These are phyloP conservation scores for Zaprionus davidi DNA, from an alignment of 1,140 invertebrate genomes.

Conservation along the genomic window DNA sequence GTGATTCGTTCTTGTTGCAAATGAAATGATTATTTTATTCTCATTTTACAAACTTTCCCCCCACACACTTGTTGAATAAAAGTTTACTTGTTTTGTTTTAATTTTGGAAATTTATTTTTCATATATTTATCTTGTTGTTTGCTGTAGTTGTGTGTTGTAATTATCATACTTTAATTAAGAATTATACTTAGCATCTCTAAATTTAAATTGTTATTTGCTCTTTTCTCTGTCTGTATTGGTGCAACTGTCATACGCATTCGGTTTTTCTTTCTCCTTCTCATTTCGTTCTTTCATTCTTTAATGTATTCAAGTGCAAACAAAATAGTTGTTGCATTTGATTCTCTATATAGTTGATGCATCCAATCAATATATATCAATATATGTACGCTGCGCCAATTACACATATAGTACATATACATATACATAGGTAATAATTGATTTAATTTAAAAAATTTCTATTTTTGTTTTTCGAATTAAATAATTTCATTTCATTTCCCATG, in stretches of 20 bases:
- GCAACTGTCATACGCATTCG: slow-evolving; percentile 53
- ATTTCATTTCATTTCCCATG: slow-evolving; percentile 29
- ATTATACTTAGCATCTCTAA: slow-evolving; percentile 73
- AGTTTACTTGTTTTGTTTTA: slow-evolving; percentile 36
- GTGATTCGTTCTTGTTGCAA: no score
- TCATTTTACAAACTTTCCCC: neutral
- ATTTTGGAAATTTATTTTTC: slow-evolving; percentile 80
- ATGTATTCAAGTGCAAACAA: slow-evolving; percentile 56
- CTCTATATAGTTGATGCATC: slow-evolving; percentile 11
- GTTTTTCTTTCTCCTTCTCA: slow-evolving; percentile 39
- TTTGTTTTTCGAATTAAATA: slow-evolving; percentile 31
- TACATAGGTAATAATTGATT: slow-evolving; percentile 55
- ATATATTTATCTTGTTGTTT: slow-evolving; percentile 68
- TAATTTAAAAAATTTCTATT: slow-evolving; percentile 69
- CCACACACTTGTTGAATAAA: neutral
- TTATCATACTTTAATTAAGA: slow-evolving; percentile 75
- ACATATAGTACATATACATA: slow-evolving; percentile 41
- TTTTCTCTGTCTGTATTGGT: slow-evolving; percentile 46
- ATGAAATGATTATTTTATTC: no score
- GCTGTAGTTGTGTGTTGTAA: slow-evolving; percentile 73
- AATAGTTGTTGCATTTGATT: slow-evolving; percentile 46
- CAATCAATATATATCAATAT: slow-evolving; percentile 22
- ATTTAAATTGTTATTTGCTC: slow-evolving; percentile 63
- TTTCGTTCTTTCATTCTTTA: slow-evolving; percentile 26
- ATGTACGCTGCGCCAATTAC: slow-evolving; percentile 30